Percentiles rank a stretch among this genome's conserved stretches.
Evolutionary conservation across 1,140 invertebrate genomes (phyloP).

Genomic region (Bicyclus anynana): DNA sequence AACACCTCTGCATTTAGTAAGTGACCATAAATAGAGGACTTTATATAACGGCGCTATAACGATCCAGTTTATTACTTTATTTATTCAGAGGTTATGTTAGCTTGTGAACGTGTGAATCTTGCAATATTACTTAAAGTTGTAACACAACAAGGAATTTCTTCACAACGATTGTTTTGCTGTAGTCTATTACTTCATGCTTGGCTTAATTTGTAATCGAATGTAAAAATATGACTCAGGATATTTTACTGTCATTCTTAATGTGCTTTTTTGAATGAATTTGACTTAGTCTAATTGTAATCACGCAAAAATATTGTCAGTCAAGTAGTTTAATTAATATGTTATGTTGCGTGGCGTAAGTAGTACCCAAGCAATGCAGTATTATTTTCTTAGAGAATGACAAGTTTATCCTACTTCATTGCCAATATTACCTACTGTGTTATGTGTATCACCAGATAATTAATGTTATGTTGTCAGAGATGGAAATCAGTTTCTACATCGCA

Average conservation of each 20-base stretch:
- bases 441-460: too few species aligned
- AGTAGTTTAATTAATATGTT: too few species aligned
- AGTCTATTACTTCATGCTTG: not conserved
- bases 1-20: slow-evolving; percentile 17
- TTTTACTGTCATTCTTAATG: not conserved
- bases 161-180: not conserved
- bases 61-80: slow-evolving; percentile 15
- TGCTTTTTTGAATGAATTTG: too few species aligned
- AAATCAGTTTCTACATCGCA: too few species aligned
- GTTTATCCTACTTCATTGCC: too few species aligned
- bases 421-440: too few species aligned
- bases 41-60: slow-evolving; percentile 21
- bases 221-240: not conserved
- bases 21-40: slow-evolving; percentile 38
- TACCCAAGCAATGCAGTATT: too few species aligned
- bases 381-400: too few species aligned
- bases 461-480: too few species aligned
- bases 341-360: too few species aligned
- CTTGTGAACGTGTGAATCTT: slow-evolving; percentile 16
- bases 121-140: slow-evolving; percentile 1
- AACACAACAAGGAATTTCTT: not conserved
- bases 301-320: too few species aligned
- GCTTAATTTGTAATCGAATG: not conserved
- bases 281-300: too few species aligned
- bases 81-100: not conserved